Evolutionary conservation across 2,888 invertebrate species (phyloP).

Genomic region (Tetropium fuscum): DNA sequence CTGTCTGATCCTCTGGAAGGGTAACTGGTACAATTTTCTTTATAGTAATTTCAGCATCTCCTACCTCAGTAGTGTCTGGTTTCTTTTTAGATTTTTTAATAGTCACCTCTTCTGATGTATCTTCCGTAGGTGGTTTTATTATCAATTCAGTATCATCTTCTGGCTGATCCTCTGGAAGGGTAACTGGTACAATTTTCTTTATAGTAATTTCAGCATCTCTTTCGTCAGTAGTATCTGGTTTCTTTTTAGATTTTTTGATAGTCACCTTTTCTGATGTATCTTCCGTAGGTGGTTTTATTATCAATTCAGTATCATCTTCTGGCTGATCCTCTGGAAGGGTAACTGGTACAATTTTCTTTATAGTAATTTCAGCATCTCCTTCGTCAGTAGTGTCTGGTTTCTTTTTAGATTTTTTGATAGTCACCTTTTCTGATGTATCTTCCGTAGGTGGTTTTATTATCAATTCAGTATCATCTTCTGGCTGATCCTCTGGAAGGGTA

Average conservation of each 20-base stretch:
- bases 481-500: conserved; percentile 68
- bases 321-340: conserved; percentile 70
- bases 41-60: conserved; percentile 42
- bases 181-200: conserved; percentile 52
- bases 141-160: conserved; percentile 47
- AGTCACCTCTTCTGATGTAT: conserved; percentile 49
- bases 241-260: conserved; percentile 45
- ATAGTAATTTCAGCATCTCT: conserved; percentile 42
- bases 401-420: conserved; percentile 44
- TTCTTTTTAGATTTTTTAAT: conserved; percentile 48
- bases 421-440: conserved; percentile 49
- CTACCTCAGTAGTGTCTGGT: conserved; percentile 52
- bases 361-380: conserved; percentile 42
- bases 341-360: conserved; percentile 49
- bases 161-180: conserved; percentile 69
- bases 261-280: conserved; percentile 49
- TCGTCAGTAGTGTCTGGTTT: conserved; percentile 54
- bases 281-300: conserved; percentile 54
- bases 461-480: conserved; percentile 57
- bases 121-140: conserved; percentile 53
- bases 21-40: conserved; percentile 52
- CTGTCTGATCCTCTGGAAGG: conserved; percentile 69
- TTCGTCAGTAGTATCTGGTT: conserved; percentile 54
- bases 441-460: conserved; percentile 54
- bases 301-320: conserved; percentile 45